Percentiles rank a stretch among this genome's conserved stretches.
These are phyloP conservation scores for Spinibarbus caldwelli DNA, from an alignment of 2,797 vertebrate species.

Conservation along the genomic window DNA sequence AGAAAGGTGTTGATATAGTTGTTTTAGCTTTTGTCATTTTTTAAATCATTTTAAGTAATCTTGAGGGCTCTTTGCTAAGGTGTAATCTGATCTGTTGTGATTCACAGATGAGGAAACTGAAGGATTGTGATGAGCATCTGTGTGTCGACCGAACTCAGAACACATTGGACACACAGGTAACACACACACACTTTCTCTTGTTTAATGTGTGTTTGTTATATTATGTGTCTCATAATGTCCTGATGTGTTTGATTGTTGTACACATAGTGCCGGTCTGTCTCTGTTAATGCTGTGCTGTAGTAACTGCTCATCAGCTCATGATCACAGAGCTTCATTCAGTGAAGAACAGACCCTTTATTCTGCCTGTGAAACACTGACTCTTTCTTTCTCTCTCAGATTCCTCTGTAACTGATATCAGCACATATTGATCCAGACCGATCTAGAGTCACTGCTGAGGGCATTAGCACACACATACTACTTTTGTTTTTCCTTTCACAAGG, in stretches of 20 bases:
- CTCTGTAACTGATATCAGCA: background rate
- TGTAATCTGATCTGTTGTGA: slow-evolving; percentile 35
- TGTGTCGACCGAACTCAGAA: slow-evolving; percentile 72
- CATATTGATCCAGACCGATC: background rate
- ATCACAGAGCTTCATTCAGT: slow-evolving; percentile 12
- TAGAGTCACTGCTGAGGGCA: background rate
- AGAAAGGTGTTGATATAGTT: background rate
- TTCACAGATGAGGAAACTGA: slow-evolving; percentile 75
- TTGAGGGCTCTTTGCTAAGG: background rate
- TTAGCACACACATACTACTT: background rate
- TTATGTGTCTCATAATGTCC: no score
- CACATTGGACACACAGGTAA: slow-evolving; percentile 75
- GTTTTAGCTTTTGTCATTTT: background rate
- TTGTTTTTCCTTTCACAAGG: background rate
- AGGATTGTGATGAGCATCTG: slow-evolving; percentile 77
- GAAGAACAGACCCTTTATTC: background rate
- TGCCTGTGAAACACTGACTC: background rate
- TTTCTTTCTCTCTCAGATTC: background rate
- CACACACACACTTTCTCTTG: slow-evolving; percentile 36
- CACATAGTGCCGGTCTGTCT: background rate
- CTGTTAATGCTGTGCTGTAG: background rate
- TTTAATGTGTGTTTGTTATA: background rate
- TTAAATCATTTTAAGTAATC: background rate
- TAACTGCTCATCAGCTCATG: background rate
- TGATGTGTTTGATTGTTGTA: background rate